A percentile compares a stretch with the other conserved stretches of the same genome.
Evolutionary conservation across 35 echinoderm and acorn worm genomes (phyloP).

Genomic region (Holothuria glaberrima): DNA sequence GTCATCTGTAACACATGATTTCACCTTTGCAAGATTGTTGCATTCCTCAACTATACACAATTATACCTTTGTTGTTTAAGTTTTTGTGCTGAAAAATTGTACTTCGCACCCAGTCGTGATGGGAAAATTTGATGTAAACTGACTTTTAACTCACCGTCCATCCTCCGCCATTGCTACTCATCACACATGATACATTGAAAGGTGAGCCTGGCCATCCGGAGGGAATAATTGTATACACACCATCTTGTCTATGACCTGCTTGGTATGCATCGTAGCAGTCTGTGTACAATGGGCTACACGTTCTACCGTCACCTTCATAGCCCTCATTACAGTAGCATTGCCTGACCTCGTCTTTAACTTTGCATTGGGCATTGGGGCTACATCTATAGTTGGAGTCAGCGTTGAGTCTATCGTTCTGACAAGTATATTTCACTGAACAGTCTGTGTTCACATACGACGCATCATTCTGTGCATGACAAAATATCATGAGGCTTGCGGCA

Average conservation of each 20-base stretch:
- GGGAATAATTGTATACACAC: not conserved
- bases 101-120: not conserved
- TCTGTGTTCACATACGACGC: too few relatives aligned
- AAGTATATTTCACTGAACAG: too few relatives aligned
- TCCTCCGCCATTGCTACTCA: slow-evolving; percentile 3
- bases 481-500: too few relatives aligned
- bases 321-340: not conserved
- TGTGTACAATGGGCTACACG: not conserved
- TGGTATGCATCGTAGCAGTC: slow-evolving; percentile 4
- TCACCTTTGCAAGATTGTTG: too few relatives aligned
- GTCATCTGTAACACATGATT: too few relatives aligned
- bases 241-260: not conserved
- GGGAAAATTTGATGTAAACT: not conserved
- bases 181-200: slow-evolving; percentile 6
- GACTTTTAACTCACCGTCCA: slow-evolving; percentile 11
- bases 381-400: not conserved
- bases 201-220: not conserved
- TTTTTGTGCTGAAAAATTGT: not conserved
- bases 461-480: too few relatives aligned
- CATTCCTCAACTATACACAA: too few relatives aligned
- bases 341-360: not conserved
- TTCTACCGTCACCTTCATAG: slow-evolving; percentile 9
- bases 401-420: too few relatives aligned
- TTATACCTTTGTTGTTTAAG: not conserved
- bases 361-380: not conserved